Evolutionary conservation across 1,140 invertebrate species (phyloP), one percentile per base, ranked within the genome.

Genomic region (Paramacrobiotus metropolitanus): DNA sequence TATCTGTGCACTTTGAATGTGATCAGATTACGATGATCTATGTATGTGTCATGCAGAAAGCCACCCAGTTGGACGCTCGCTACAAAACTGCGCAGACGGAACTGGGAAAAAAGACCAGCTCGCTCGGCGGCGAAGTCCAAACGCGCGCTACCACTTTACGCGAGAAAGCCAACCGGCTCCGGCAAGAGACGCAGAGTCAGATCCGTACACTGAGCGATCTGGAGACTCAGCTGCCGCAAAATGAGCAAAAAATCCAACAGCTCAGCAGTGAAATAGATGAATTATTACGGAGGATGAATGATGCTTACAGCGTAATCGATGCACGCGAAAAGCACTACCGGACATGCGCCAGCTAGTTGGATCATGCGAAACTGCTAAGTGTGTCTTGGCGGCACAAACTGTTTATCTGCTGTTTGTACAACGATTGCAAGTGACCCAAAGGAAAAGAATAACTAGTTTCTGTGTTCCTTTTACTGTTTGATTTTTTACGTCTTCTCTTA

Each of bases 11-110:
- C n/a, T n/a, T n/a, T n/a, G n/a, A n/a, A n/a, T n/a, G n/a, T n/a
- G n/a, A n/a, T n/a, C n/a, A n/a, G n/a, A n/a, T n/a, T n/a, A n/a
- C n/a, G n/a, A n/a, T n/a, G n/a, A n/a, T n/a, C n/a, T n/a, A n/a
- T n/a, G n/a, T n/a, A n/a, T n/a, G n/a, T n/a, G 3, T 60, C 24
- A 9, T 55, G 9, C 48, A 55, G 48, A 55, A 55, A 55, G 48
- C 21, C 1, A 21, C 48, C 4, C 15, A 55, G 48, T 21, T 55
- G 4, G 21, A 15, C 21, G 24, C 48, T 21, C 15, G 24, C 4
- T 21, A 55, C 21, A 15, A 55, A 24, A 15, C 15, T 20, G 48
- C 48, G 15, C 48, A 55, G 24, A 21, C 15, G 24, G 30, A 61
- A 28, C 28, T 61, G 18, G 9, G 45, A n/a, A 61, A 61, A n/a